phyloP scores from a whole-genome alignment of 2,797 vertebrate genomes.

The Knipowitschia caucasica region DNA sequence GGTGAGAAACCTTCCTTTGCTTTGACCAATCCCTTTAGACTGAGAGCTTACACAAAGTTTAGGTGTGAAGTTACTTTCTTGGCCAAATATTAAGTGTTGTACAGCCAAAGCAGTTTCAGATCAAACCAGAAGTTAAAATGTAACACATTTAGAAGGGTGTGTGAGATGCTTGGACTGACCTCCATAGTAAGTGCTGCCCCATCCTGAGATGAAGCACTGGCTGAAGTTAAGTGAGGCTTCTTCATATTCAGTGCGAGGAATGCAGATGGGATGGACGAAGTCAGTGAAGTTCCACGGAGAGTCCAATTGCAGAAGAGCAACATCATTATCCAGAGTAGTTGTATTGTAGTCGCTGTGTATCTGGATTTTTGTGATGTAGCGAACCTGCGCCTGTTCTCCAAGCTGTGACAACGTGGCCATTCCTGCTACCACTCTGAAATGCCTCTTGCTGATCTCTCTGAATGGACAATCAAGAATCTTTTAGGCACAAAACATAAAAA shows the following conservation, averaged over 20 bases:
- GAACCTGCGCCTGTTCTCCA: conserved; percentile 39
- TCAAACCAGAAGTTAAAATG: too few relatives aligned
- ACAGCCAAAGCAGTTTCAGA: too few relatives aligned
- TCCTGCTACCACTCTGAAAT: conserved; percentile 46
- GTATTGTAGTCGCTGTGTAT: conserved; percentile 28
- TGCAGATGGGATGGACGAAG: conserved; percentile 50
- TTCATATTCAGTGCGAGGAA: conserved; percentile 26
- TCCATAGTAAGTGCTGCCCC: conserved; percentile 43
- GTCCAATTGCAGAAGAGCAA: conserved; percentile 50
- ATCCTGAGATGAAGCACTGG: conserved; percentile 61
- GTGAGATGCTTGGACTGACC: conserved; percentile 44
- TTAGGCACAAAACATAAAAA: conserved; percentile 8
- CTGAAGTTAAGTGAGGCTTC: conserved; percentile 48
- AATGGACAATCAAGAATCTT: conserved; percentile 1
- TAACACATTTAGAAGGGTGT: too few relatives aligned
- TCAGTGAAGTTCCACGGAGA: conserved; percentile 39
- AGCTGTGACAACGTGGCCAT: conserved; percentile 16
- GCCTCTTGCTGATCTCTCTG: neutral
- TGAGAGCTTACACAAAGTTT: too few relatives aligned
- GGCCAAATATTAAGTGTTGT: too few relatives aligned
- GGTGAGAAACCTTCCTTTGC: neutral
- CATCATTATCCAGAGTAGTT: conserved; percentile 27
- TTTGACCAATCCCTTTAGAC: neutral
- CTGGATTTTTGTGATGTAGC: conserved; percentile 26
- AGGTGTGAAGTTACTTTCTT: too few relatives aligned